These are phyloP conservation scores for Rhea americana DNA, from an alignment of 2,113 vertebrate genomes.

Conservation along the genomic window DNA sequence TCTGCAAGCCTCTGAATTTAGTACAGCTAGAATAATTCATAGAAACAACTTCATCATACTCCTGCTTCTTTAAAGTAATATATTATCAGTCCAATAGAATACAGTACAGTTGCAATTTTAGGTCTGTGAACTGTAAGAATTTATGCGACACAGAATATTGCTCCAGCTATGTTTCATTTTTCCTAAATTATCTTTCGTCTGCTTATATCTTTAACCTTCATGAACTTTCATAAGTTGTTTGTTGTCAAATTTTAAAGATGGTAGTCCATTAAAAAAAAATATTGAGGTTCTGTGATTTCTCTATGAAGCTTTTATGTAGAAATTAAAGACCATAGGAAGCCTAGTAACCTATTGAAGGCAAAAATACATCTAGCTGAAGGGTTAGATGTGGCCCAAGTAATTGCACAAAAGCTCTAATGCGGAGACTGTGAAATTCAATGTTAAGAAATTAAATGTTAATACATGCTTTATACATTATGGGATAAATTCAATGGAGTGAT, in stretches of 20 bases:
- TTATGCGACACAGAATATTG: neutral
- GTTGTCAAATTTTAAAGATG: neutral
- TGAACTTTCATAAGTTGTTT: neutral
- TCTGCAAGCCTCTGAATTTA: conserved; percentile 35
- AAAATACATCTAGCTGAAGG: neutral
- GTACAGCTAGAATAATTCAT: conserved; percentile 42
- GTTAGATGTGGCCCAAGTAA: neutral
- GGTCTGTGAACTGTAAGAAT: conserved; percentile 29
- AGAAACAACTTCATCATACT: conserved; percentile 27
- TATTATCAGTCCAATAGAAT: conserved; percentile 12
- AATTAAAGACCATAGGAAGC: neutral
- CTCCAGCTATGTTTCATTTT: neutral
- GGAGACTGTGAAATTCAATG: neutral
- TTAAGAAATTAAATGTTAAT: neutral
- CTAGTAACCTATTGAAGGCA: neutral
- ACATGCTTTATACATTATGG: neutral
- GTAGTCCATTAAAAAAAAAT: neutral
- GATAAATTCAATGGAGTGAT: neutral
- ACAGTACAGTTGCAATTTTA: conserved; percentile 5
- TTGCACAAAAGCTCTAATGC: neutral
- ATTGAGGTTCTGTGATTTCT: neutral
- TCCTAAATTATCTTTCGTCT: neutral
- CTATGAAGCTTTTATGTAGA: neutral
- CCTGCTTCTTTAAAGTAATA: conserved; percentile 30
- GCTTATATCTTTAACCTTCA: neutral